Conservation (phyloP, 2,113 vertebrate genomes). For the Rhinoderma darwinii region DNA sequence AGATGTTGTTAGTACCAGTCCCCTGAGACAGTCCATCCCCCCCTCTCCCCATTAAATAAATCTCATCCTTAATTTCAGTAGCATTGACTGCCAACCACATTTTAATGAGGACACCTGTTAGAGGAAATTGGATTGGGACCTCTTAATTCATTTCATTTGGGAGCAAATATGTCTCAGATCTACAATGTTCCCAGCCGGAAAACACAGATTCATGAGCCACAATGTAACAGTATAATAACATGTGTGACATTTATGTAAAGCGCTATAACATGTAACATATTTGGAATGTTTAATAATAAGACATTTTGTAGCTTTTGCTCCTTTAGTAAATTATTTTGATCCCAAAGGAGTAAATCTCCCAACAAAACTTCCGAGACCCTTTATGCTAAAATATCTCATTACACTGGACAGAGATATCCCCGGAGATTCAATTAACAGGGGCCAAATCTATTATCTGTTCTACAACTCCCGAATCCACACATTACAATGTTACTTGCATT, state of each 20-base stretch:
- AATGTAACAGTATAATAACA: conserved; percentile 8
- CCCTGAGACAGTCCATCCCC: conserved; percentile 6
- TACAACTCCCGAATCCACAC: neutral
- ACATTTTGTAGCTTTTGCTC: neutral
- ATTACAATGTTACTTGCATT: neutral
- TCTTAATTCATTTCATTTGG: conserved; percentile 11
- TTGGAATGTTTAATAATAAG: neutral
- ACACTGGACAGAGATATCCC: too few species aligned
- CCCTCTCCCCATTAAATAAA: conserved; percentile 33
- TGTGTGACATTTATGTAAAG: neutral
- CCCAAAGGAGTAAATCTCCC: neutral
- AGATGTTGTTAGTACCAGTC: neutral
- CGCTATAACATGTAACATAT: neutral
- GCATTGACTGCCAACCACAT: conserved; percentile 32
- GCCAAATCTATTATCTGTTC: neutral
- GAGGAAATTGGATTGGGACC: conserved; percentile 38
- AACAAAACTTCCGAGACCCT: neutral
- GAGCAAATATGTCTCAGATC: conserved; percentile 13
- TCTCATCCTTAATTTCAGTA: conserved; percentile 48
- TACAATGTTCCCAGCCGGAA: neutral
- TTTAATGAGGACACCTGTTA: conserved; percentile 55
- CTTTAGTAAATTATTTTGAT: neutral
- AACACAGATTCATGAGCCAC: neutral
- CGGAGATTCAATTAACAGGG: neutral
- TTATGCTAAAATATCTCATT: too few species aligned